These are phyloP conservation scores for Aphidius gifuensis DNA, from an alignment of 1,140 invertebrate genomes.

Conservation along the genomic window DNA sequence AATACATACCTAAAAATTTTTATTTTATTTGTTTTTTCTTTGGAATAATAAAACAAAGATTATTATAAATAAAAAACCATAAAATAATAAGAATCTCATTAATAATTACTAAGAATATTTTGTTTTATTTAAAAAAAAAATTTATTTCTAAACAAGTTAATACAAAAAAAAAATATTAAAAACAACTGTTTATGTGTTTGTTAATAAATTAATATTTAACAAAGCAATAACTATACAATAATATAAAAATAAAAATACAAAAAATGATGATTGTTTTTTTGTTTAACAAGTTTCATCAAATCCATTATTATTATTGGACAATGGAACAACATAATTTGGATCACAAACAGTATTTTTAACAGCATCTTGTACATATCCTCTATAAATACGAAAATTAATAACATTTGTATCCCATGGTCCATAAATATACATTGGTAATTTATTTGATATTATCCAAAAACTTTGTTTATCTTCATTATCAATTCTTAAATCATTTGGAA, in stretches of 20 bases:
- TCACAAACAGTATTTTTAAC: slow-evolving; percentile 69
- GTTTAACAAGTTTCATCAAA: slow-evolving; percentile 47
- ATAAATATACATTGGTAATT: slow-evolving; percentile 72
- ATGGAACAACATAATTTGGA: slow-evolving; percentile 49
- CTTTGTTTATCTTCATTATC: slow-evolving; percentile 66
- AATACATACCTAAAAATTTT: too few relatives aligned
- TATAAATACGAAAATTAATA: slow-evolving; percentile 71
- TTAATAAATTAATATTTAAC: neutral
- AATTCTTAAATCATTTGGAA: slow-evolving; percentile 76
- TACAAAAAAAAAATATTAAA: too few relatives aligned
- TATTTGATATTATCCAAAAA: slow-evolving; percentile 74
- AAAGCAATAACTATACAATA: neutral
- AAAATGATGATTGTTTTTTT: too few relatives aligned
- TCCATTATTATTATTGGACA: slow-evolving; percentile 29
- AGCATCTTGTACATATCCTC: slow-evolving; percentile 60
- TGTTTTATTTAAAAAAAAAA: too few relatives aligned
- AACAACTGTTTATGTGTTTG: too few relatives aligned
- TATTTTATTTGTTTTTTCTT: too few relatives aligned
- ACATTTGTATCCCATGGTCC: slow-evolving; percentile 62
- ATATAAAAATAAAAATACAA: neutral
- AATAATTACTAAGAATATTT: too few relatives aligned
- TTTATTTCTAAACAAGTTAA: too few relatives aligned
- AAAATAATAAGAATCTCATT: too few relatives aligned
- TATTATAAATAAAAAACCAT: too few relatives aligned
- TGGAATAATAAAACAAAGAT: too few relatives aligned